Percentiles rank a stretch among this genome's conserved stretches.
phyloP scores from a whole-genome alignment of 2,888 invertebrate genomes.

The Diarsia brunnea region DNA sequence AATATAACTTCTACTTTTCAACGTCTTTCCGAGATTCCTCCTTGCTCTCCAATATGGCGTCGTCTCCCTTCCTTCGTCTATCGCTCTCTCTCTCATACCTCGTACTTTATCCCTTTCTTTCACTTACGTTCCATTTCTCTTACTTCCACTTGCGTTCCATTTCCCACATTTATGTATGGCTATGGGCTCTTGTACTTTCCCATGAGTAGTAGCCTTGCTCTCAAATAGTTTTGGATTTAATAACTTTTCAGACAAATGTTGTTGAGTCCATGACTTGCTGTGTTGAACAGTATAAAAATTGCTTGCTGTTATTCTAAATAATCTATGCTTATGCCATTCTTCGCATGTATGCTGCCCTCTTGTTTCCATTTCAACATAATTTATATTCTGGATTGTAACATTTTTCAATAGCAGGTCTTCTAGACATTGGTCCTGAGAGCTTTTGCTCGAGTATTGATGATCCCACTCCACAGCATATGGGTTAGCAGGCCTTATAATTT shows the following conservation, averaged over 20 bases:
- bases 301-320: conserved; percentile 2
- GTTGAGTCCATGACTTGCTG: background rate
- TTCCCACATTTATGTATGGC: background rate
- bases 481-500: conserved; percentile 3
- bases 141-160: too few relatives aligned
- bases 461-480: conserved; percentile 3
- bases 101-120: too few relatives aligned
- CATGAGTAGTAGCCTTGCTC: background rate
- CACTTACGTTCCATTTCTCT: too few relatives aligned
- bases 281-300: background rate
- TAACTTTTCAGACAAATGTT: background rate
- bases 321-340: background rate
- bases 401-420: conserved; percentile 1
- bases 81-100: too few relatives aligned
- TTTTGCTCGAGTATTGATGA: background rate
- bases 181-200: conserved; percentile 1
- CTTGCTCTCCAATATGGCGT: too few relatives aligned
- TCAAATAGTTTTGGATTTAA: background rate
- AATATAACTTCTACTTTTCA: too few relatives aligned
- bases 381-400: background rate
- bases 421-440: background rate
- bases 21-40: too few relatives aligned
- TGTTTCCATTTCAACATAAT: conserved; percentile 1
- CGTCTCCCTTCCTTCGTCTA: too few relatives aligned
- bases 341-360: conserved; percentile 2